Base-by-base conservation (phyloP, 1,140 invertebrate species). In the Bombus cullumanus region DNA sequence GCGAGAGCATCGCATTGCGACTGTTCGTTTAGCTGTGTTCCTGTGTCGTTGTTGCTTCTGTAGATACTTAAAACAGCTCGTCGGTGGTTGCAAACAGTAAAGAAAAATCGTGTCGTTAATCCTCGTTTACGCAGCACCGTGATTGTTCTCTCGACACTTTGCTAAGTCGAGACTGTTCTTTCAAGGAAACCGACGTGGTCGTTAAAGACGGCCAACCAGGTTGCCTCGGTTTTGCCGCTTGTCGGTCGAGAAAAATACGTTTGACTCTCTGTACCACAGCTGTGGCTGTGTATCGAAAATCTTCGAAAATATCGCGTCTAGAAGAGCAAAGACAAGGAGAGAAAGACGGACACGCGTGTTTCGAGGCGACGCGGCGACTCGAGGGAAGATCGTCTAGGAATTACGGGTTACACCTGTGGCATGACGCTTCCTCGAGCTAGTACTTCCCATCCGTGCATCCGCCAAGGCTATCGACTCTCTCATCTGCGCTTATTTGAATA, bases 401-500 rank as follows among this genome's bases (percentile, higher is more conserved):
- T 89, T 86, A 86, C 28, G 68, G 66, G 78, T 83, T 80, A 34
- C 72, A 83, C 72, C 85, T 73, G 83, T 39, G 43, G 81, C 43
- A 39, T 10, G 13, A 47, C 13, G 72, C 57, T 59, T 87, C 31
- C 41, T 80, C 62, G 68, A 85, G 68, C n/a, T 4, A n/a, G 64
- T 15, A 47, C 1, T 75, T 62, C 12, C 31, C 53, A 71, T 41
- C n/a, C 41, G 53, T n/a, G 77, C 59, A 76, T 76, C 57, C 76
- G 43, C 59, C 34, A 66, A 66, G 69, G 53, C 75, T 76, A 89
- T 83, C 88, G 68, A 34, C 34, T 57, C 77, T 69, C 76, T 87
- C 72, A 78, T 89, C 85, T 81, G 39, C 73, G n/a, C 77, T 89
- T 77, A 90, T 90, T 84, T 81, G 81, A 88, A 89, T 90, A 89